A percentile compares a stretch with the other conserved stretches of the same genome.
These are phyloP conservation scores for Bettongia penicillata DNA, from an alignment of 2,113 vertebrate genomes.

Conservation along the genomic window DNA sequence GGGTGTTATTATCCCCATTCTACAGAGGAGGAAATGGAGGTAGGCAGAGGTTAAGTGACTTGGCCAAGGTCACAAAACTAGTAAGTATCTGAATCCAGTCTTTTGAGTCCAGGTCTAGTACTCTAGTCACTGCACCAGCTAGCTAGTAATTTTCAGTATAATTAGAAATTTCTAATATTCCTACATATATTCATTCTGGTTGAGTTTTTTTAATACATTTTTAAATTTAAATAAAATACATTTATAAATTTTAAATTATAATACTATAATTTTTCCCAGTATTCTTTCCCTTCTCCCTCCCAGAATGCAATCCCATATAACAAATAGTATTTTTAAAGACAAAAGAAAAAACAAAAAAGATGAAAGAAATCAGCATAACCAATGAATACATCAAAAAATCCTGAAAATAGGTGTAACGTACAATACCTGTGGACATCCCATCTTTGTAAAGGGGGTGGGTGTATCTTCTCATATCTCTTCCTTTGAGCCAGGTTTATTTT, in stretches of 20 bases:
- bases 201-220: not conserved
- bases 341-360: not conserved
- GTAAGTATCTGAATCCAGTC: not conserved
- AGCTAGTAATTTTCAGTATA: not conserved
- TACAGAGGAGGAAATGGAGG: not conserved
- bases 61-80: not conserved
- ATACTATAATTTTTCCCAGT: not conserved
- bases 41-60: not conserved
- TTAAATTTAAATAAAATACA: not conserved
- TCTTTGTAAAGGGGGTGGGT: not conserved
- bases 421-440: not conserved
- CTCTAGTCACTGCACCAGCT: not conserved
- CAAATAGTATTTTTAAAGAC: not conserved
- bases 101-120: not conserved
- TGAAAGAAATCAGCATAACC: not conserved
- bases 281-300: not conserved
- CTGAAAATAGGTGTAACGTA: not conserved
- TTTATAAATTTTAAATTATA: not conserved
- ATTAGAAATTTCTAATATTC: not conserved
- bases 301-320: not conserved
- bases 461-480: not conserved
- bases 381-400: not conserved
- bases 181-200: not conserved
- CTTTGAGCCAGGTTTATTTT: not conserved
- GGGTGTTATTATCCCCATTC: not conserved